These are phyloP conservation scores for Dendrolimus punctatus DNA, from an alignment of 1,140 invertebrate species.

Conservation along the genomic window DNA sequence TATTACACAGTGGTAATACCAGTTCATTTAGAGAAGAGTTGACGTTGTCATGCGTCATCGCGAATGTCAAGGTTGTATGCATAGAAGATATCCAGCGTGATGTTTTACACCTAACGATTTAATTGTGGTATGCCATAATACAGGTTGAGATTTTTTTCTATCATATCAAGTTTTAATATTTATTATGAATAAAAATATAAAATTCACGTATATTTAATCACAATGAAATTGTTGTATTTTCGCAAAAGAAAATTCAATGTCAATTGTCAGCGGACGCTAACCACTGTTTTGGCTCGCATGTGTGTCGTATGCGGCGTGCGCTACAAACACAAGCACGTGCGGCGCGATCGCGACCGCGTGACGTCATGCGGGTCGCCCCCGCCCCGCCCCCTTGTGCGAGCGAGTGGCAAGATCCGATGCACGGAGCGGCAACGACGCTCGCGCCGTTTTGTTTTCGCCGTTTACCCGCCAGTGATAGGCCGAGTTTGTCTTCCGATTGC, in stretches of 20 bases:
- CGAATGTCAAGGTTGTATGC: slow-evolving; percentile 65
- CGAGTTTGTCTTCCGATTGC: slow-evolving; percentile 61
- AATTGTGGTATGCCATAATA: too few relatives aligned
- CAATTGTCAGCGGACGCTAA: slow-evolving; percentile 47
- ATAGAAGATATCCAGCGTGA: slow-evolving; percentile 59
- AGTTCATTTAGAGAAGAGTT: slow-evolving; percentile 32
- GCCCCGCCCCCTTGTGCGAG: slow-evolving; percentile 31
- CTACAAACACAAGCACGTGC: slow-evolving; percentile 69
- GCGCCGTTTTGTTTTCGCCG: slow-evolving; percentile 56
- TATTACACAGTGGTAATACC: slow-evolving; percentile 31
- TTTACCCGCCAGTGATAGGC: slow-evolving; percentile 48
- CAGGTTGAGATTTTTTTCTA: too few relatives aligned
- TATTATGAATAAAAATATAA: too few relatives aligned
- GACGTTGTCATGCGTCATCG: slow-evolving; percentile 41
- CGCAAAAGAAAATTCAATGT: slow-evolving; percentile 52
- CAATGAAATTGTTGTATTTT: neutral
- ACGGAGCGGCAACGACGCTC: slow-evolving; percentile 48
- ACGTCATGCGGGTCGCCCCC: slow-evolving; percentile 59
- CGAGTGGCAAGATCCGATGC: slow-evolving; percentile 2
- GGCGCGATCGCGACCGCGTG: slow-evolving; percentile 35
- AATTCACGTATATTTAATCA: too few relatives aligned
- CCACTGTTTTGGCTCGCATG: slow-evolving; percentile 32
- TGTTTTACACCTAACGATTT: neutral
- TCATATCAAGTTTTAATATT: too few relatives aligned
- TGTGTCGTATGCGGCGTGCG: slow-evolving; percentile 48